phyloP scores from a whole-genome alignment of 2,113 vertebrate genomes.

The Dipodomys stephensi region DNA sequence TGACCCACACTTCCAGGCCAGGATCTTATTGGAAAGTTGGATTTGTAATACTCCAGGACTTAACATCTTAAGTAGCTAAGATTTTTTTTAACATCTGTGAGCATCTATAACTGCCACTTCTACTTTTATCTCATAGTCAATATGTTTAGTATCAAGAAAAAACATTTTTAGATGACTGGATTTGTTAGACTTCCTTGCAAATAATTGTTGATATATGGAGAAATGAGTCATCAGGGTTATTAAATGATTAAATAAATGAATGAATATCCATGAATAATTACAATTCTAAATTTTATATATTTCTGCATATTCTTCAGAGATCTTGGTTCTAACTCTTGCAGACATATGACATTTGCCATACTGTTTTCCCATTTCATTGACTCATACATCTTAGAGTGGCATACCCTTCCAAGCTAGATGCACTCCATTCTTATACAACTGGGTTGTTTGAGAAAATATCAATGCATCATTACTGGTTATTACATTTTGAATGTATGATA shows the following conservation, averaged over 20 bases:
- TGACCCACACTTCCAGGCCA: no score
- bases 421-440: background rate
- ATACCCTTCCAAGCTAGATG: background rate
- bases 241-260: background rate
- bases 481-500: background rate
- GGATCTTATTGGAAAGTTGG: no score
- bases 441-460: background rate
- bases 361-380: background rate
- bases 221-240: background rate
- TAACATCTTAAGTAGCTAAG: no score
- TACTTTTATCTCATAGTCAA: background rate
- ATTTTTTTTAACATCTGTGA: no score
- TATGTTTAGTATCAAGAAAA: background rate
- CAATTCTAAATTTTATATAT: slow-evolving; percentile 8
- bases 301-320: background rate
- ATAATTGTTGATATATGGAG: background rate
- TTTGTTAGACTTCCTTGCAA: background rate
- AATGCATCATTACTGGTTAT: background rate
- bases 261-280: background rate
- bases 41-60: no score
- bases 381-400: background rate
- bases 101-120: background rate
- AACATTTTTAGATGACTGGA: background rate
- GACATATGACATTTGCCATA: background rate
- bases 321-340: background rate